A percentile compares a stretch with the other conserved stretches of the same genome.
These are phyloP conservation scores for Poecile atricapillus DNA, from an alignment of 2,113 vertebrate species.

Conservation along the genomic window DNA sequence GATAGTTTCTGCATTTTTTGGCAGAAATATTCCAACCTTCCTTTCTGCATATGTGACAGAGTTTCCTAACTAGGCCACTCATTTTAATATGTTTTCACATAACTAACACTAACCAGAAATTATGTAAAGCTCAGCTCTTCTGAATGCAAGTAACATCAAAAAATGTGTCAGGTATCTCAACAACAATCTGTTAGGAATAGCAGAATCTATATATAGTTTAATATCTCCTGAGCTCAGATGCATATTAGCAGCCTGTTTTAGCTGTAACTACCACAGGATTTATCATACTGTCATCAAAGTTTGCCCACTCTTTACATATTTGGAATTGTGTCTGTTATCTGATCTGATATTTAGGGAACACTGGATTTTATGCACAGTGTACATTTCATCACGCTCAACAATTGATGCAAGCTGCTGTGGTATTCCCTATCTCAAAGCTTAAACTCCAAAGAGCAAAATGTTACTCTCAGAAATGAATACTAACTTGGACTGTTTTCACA, in stretches of 20 bases:
- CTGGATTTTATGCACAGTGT: neutral
- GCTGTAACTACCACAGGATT: conserved; percentile 24
- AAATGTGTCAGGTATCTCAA: conserved; percentile 60
- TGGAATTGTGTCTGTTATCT: neutral
- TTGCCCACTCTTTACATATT: conserved; percentile 37
- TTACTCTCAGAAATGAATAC: neutral
- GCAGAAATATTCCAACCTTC: neutral
- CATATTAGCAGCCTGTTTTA: conserved; percentile 39
- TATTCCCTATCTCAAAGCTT: neutral
- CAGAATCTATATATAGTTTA: conserved; percentile 60
- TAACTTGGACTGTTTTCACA: conserved; percentile 21
- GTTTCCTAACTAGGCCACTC: conserved; percentile 53
- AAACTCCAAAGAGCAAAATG: neutral
- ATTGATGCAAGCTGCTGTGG: neutral
- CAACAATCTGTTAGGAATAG: conserved; percentile 57
- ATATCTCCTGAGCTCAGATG: conserved; percentile 56
- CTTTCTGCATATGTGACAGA: neutral
- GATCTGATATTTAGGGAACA: neutral
- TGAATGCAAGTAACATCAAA: conserved; percentile 35
- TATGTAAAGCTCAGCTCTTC: conserved; percentile 62
- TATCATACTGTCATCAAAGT: conserved; percentile 22
- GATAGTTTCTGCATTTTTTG: neutral
- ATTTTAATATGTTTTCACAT: conserved; percentile 45
- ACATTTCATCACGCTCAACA: neutral
- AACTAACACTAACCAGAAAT: conserved; percentile 55